Percentiles rank a stretch among this genome's conserved stretches.
These are phyloP conservation scores for Zoanthus sansibaricus DNA, from an alignment of 92 coral and sea anemone species.

Conservation along the genomic window DNA sequence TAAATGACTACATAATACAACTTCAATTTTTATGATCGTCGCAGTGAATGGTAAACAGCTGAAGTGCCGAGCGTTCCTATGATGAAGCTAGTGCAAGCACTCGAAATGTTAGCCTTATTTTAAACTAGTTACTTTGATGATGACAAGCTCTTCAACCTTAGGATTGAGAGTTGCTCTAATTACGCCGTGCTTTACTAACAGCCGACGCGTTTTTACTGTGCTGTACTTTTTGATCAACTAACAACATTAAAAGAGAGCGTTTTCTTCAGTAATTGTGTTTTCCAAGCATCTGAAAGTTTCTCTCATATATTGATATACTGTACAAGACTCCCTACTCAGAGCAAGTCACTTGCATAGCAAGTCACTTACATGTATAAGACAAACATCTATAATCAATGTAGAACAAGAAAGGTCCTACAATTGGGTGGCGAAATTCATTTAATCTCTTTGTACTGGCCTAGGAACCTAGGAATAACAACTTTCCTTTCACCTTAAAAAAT, in stretches of 20 bases:
- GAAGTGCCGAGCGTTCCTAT: no score
- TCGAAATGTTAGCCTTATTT: no score
- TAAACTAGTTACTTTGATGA: no score
- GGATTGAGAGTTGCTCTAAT: no score
- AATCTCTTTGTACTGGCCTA: neutral
- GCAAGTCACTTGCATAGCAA: neutral
- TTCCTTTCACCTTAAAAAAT: neutral
- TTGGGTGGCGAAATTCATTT: neutral
- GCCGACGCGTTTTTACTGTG: no score
- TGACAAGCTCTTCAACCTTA: no score
- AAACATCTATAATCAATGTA: neutral
- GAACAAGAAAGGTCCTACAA: neutral
- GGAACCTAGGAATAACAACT: neutral
- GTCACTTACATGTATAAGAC: neutral
- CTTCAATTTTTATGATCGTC: no score
- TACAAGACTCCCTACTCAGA: neutral
- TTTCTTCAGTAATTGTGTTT: neutral
- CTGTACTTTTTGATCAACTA: neutral
- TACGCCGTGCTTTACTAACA: no score
- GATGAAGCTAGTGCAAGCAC: no score
- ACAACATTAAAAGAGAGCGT: neutral
- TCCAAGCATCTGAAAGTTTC: neutral
- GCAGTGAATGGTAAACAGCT: no score
- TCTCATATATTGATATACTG: neutral
- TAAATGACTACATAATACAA: no score